Conservation (phyloP, 2,113 vertebrate species). For the Pristiophorus japonicus region DNA sequence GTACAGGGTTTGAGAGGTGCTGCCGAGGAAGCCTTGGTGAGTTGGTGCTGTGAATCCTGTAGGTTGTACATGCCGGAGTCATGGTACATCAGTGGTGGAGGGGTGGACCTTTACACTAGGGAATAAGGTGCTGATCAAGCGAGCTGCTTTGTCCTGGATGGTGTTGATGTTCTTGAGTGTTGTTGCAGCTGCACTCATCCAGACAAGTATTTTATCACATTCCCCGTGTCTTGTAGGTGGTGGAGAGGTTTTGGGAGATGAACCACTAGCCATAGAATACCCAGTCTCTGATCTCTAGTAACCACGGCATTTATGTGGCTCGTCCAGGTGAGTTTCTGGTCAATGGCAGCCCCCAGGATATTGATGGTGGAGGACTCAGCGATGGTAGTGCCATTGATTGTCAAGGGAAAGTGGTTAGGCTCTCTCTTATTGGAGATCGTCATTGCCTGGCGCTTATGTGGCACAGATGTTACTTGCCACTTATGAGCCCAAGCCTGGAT, state of each 20-base stretch:
- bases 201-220: background rate
- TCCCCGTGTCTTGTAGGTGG: background rate
- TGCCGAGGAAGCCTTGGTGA: background rate
- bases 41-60: background rate
- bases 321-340: background rate
- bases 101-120: background rate
- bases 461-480: too few species aligned
- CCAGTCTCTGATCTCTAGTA: background rate
- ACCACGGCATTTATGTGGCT: background rate
- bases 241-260: background rate
- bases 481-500: background rate
- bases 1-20: background rate
- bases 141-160: background rate
- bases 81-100: background rate
- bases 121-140: background rate
- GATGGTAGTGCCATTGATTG: background rate
- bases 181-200: background rate
- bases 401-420: background rate
- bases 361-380: background rate
- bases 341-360: background rate
- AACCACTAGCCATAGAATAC: background rate
- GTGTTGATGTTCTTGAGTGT: background rate
- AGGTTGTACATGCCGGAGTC: background rate
- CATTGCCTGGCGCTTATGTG: background rate
- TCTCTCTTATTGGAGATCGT: background rate